Evolutionary conservation across 2,113 vertebrate species (phyloP).

Genomic region (Prolemur simus): DNA sequence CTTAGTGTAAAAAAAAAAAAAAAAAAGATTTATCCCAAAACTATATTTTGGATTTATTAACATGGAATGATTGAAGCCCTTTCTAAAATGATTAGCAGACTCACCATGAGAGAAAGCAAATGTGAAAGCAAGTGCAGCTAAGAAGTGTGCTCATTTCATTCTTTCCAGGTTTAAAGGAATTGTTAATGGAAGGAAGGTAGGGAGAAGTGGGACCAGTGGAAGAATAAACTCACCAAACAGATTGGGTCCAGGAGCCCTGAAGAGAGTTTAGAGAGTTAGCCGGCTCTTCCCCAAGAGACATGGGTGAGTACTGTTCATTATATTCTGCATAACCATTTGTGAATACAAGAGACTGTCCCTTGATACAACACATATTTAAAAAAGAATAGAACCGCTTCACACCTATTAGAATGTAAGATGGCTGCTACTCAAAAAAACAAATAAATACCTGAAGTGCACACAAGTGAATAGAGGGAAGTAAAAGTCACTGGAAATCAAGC

Average conservation of each 20-base stretch:
- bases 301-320: not conserved
- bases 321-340: not conserved
- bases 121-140: not conserved
- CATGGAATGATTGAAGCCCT: not conserved
- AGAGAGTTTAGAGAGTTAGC: not conserved
- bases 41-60: conserved; percentile 20
- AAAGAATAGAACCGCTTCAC: not conserved
- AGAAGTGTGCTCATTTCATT: not conserved
- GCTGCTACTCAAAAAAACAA: not conserved
- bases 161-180: not conserved
- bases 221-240: not conserved
- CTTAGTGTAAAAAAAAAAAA: not conserved
- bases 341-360: not conserved
- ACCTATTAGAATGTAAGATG: not conserved
- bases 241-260: not conserved
- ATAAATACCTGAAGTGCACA: too few species aligned
- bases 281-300: not conserved
- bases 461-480: too few species aligned
- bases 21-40: not conserved
- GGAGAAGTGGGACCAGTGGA: not conserved
- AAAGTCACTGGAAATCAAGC: too few species aligned
- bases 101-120: not conserved
- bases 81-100: not conserved
- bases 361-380: not conserved
- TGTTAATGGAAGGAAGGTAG: not conserved